Percentiles rank a stretch among this genome's conserved stretches.
phyloP scores from a whole-genome alignment of 2,797 vertebrate species.

The Enteromius trimaculatus region DNA sequence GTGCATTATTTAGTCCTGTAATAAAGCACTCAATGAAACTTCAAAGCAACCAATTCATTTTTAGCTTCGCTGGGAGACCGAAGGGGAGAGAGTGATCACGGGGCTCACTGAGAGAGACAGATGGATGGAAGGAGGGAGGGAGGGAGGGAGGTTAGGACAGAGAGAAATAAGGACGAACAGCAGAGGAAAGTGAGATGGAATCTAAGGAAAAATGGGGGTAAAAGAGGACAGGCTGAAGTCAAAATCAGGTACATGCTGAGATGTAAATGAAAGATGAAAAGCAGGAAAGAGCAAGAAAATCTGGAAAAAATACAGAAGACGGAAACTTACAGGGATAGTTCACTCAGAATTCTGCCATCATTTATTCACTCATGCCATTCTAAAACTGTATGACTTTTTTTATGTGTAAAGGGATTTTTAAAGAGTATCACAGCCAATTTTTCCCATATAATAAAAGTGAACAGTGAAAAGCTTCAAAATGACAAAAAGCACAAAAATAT shows the following conservation, averaged over 20 bases:
- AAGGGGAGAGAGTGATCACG: slow-evolving; percentile 22
- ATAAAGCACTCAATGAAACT: slow-evolving; percentile 58
- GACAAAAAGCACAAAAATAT: neutral
- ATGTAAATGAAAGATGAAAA: slow-evolving; percentile 24
- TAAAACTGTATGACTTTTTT: neutral
- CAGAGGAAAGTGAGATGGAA: slow-evolving; percentile 20
- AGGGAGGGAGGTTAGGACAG: slow-evolving; percentile 33
- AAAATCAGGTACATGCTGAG: neutral
- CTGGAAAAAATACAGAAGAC: neutral
- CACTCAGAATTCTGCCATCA: neutral
- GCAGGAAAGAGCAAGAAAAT: neutral
- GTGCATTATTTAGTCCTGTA: slow-evolving; percentile 51
- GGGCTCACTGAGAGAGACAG: slow-evolving; percentile 33
- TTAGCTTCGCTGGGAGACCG: slow-evolving; percentile 35
- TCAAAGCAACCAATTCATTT: slow-evolving; percentile 55
- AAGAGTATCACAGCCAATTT: neutral
- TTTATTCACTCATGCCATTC: neutral
- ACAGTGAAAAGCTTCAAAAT: neutral
- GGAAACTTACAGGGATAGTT: slow-evolving; percentile 1
- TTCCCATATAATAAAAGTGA: neutral
- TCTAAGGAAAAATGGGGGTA: neutral
- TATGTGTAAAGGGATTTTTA: neutral
- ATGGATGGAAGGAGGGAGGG: slow-evolving; percentile 18
- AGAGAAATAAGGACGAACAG: neutral
- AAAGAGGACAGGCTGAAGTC: neutral